Percentiles rank a stretch among this genome's conserved stretches.
Conservation (phyloP, 2,888 invertebrate species). For the Sclerodermus sp. region DNA sequence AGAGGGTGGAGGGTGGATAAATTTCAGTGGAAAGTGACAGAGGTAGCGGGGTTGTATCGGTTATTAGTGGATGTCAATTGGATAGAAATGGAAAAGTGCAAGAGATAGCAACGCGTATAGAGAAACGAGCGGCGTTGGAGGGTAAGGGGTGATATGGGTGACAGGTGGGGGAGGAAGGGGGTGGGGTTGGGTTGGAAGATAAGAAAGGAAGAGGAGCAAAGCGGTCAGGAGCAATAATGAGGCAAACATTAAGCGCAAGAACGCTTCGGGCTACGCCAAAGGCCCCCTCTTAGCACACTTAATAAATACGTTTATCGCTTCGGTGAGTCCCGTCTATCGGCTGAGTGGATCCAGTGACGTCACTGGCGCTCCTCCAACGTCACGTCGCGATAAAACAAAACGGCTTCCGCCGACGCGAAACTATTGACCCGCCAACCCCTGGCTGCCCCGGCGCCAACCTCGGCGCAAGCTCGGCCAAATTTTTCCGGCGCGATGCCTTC, state of each 20-base stretch:
- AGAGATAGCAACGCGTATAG: no score
- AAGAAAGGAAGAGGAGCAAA: conserved; percentile 13
- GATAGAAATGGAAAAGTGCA: no score
- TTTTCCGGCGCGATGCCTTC: no score
- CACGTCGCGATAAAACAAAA: conserved; percentile 9
- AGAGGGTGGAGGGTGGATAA: no score
- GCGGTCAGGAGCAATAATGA: conserved; percentile 28
- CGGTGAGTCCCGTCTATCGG: conserved; percentile 30
- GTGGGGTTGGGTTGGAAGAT: not conserved
- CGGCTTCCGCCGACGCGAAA: not conserved
- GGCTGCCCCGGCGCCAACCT: no score
- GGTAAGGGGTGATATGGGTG: not conserved
- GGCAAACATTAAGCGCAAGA: conserved; percentile 37
- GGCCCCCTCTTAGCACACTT: conserved; percentile 39
- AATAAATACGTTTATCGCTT: conserved; percentile 50
- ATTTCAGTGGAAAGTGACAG: no score
- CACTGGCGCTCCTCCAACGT: conserved; percentile 47
- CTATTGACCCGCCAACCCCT: no score
- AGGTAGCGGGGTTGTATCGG: no score
- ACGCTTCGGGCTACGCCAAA: conserved; percentile 33
- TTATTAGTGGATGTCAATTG: no score
- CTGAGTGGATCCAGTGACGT: conserved; percentile 46
- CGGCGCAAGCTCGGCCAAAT: no score
- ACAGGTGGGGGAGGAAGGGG: not conserved
- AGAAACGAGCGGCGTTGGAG: no score